Evolutionary conservation across 2,888 invertebrate species (phyloP).

Genomic region (Nasonia oneida): DNA sequence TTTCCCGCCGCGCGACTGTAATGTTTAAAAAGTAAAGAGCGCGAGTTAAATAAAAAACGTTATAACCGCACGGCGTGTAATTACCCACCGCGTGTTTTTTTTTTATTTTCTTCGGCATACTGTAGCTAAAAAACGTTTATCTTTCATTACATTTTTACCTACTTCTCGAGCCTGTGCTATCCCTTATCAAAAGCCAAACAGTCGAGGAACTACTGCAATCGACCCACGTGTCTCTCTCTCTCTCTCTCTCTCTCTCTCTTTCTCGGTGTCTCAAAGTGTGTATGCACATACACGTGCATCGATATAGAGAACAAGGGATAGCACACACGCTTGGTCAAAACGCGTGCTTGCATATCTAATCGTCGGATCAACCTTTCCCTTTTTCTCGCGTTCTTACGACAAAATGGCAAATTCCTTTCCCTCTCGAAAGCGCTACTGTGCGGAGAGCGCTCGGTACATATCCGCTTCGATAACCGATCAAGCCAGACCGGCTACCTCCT

Average conservation of each 20-base stretch:
- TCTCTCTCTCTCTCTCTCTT: neutral
- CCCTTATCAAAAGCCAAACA: slow-evolving; percentile 4
- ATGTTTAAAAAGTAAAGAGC: neutral
- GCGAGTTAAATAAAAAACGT: neutral
- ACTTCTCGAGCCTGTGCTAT: neutral
- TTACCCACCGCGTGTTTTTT: neutral
- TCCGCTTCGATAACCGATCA: slow-evolving; percentile 77
- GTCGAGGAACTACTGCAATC: neutral
- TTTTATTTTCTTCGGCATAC: neutral
- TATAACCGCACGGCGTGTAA: neutral
- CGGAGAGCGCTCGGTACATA: slow-evolving; percentile 57
- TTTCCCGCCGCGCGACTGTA: neutral
- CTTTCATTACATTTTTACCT: neutral
- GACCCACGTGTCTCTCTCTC: neutral
- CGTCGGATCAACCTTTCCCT: slow-evolving; percentile 74
- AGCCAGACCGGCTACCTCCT: slow-evolving; percentile 69
- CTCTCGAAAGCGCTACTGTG: slow-evolving; percentile 68
- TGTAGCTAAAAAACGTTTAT: slow-evolving; percentile 2
- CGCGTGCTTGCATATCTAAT: slow-evolving; percentile 70
- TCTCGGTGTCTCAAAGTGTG: neutral
- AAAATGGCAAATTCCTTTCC: slow-evolving; percentile 77
- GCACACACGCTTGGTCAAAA: slow-evolving; percentile 63
- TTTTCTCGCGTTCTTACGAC: slow-evolving; percentile 74
- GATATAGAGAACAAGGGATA: slow-evolving; percentile 29
- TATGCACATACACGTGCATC: neutral